Percentiles rank a stretch among this genome's conserved stretches.
These are phyloP conservation scores for Esox masquinongy DNA, from an alignment of 2,797 vertebrate genomes.

Conservation along the genomic window DNA sequence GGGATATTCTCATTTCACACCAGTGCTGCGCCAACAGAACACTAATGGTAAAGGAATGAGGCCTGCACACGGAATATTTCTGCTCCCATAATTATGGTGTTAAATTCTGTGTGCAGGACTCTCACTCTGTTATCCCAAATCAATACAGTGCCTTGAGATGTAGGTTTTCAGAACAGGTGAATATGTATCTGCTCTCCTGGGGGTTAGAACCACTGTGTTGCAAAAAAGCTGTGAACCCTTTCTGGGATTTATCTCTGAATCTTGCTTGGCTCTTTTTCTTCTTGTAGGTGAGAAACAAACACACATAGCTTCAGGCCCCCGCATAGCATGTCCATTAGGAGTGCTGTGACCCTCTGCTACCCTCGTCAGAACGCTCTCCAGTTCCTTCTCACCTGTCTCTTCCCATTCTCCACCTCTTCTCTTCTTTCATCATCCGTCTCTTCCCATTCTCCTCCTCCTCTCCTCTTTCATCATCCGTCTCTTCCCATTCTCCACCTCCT, in stretches of 20 bases:
- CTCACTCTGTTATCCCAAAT: not conserved
- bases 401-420: not conserved
- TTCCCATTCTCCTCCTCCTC: not conserved
- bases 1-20: too few species aligned
- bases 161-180: slow-evolving; percentile 45
- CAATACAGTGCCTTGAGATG: slow-evolving; percentile 29
- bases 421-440: not conserved
- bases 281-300: not conserved
- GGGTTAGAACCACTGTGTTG: slow-evolving; percentile 38
- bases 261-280: not conserved
- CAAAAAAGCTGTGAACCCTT: slow-evolving; percentile 47
- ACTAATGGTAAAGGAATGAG: not conserved
- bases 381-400: not conserved
- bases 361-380: not conserved
- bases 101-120: not conserved
- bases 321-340: not conserved
- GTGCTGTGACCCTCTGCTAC: not conserved
- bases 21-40: too few species aligned
- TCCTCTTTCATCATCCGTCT: not conserved
- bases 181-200: slow-evolving; percentile 32
- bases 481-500: not conserved
- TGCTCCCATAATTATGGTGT: too few species aligned
- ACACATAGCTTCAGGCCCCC: not conserved
- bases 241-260: slow-evolving; percentile 34
- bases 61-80: not conserved